phyloP scores from a whole-genome alignment of 2,113 vertebrate genomes.

The Gopherus evgoodei region DNA sequence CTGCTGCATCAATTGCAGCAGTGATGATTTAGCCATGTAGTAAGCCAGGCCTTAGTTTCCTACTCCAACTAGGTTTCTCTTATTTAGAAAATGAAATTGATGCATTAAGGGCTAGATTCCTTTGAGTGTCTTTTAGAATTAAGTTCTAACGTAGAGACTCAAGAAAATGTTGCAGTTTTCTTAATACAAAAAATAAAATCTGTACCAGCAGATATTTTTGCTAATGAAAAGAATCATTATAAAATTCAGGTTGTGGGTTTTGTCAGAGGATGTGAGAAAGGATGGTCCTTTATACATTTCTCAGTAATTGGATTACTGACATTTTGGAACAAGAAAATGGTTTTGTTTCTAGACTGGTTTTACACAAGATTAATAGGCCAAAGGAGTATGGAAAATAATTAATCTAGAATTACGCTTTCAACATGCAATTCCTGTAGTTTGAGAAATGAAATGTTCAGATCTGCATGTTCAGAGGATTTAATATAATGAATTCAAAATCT shows the following conservation, averaged over 20 bases:
- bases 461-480: background rate
- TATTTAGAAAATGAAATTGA: background rate
- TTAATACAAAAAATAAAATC: background rate
- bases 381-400: background rate
- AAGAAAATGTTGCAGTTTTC: background rate
- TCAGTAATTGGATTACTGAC: background rate
- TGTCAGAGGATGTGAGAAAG: background rate
- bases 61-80: background rate
- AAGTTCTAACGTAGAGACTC: background rate
- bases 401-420: background rate
- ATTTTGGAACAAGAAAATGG: background rate
- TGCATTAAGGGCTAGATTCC: background rate
- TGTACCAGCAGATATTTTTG: background rate
- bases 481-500: constrained; percentile 9
- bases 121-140: background rate
- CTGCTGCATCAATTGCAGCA: too few species aligned
- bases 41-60: background rate
- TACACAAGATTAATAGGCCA: background rate
- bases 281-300: background rate
- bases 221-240: background rate
- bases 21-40: background rate
- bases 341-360: background rate
- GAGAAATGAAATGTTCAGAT: background rate
- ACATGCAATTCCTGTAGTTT: background rate
- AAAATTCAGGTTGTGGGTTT: background rate